phyloP scores from a whole-genome alignment of 64 coral and sea anemone species.

The Montipora capricornis region DNA sequence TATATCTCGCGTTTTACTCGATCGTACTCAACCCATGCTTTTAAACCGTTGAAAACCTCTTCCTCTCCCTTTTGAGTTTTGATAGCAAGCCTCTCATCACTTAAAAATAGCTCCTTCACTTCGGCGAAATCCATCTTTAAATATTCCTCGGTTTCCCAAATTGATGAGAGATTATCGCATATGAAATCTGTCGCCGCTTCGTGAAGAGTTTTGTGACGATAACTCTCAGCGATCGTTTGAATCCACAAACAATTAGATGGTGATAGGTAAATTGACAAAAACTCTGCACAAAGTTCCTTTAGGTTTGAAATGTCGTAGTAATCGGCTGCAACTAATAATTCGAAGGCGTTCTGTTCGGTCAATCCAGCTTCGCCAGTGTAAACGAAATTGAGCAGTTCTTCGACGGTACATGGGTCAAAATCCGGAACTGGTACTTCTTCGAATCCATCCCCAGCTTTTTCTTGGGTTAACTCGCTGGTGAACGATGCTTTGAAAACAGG shows the following conservation, averaged over 20 bases:
- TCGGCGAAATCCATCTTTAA: background rate
- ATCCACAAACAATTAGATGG: slow-evolving; percentile 22
- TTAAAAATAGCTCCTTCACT: background rate
- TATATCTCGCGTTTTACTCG: background rate
- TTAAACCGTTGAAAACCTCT: slow-evolving; percentile 29
- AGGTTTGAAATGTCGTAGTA: slow-evolving; percentile 13
- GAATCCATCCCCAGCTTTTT: background rate
- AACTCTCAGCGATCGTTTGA: slow-evolving; percentile 12
- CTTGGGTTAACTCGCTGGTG: background rate
- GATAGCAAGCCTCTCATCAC: background rate
- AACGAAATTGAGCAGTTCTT: slow-evolving; percentile 29
- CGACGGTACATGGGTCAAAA: background rate
- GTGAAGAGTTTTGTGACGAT: background rate
- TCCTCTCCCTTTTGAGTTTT: slow-evolving; percentile 40
- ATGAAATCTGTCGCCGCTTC: slow-evolving; percentile 31
- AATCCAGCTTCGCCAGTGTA: slow-evolving; percentile 27
- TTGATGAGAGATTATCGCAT: background rate
- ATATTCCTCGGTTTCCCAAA: slow-evolving; percentile 36
- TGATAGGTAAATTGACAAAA: slow-evolving; percentile 5
- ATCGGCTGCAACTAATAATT: background rate
- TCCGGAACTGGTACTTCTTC: slow-evolving; percentile 1
- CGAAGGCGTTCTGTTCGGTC: background rate
- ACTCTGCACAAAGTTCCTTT: slow-evolving; percentile 40
- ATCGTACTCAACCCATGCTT: background rate
- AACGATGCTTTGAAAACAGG: slow-evolving; percentile 28